These are phyloP conservation scores for Metridium senile DNA, from an alignment of 92 coral and sea anemone genomes.

Conservation along the genomic window DNA sequence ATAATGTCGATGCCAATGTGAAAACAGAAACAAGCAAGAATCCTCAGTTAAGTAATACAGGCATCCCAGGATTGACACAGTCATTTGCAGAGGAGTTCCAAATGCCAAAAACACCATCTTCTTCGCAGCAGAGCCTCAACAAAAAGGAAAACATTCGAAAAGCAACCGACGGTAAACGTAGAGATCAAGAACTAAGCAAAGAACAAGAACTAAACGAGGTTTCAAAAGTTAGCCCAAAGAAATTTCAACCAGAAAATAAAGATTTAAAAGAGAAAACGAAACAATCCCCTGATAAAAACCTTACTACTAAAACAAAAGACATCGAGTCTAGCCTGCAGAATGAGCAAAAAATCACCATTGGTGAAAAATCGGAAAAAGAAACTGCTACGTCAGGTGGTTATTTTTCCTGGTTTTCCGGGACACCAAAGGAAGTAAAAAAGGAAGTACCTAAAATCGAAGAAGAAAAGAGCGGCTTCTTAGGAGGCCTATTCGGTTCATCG, in stretches of 20 bases:
- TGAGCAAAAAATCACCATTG: neutral
- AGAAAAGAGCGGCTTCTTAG: constrained; percentile 29
- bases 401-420: constrained; percentile 23
- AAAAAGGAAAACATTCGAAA: neutral
- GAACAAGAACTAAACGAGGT: neutral
- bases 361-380: neutral
- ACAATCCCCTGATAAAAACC: neutral
- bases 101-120: constrained; percentile 28
- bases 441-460: constrained; percentile 2
- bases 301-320: neutral
- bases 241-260: neutral
- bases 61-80: constrained; percentile 22
- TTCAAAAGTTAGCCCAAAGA: neutral
- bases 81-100: constrained; percentile 37
- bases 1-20: neutral
- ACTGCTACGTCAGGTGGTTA: constrained; percentile 8
- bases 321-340: neutral
- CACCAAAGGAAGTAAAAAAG: constrained; percentile 8
- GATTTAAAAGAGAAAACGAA: neutral
- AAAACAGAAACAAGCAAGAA: neutral
- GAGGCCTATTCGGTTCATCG: constrained; percentile 18
- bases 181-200: neutral
- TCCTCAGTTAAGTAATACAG: constrained; percentile 8
- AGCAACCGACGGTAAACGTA: neutral
- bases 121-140: constrained; percentile 1